Evolutionary conservation across 2,797 vertebrate genomes (phyloP).

Genomic region (Karalla daura): DNA sequence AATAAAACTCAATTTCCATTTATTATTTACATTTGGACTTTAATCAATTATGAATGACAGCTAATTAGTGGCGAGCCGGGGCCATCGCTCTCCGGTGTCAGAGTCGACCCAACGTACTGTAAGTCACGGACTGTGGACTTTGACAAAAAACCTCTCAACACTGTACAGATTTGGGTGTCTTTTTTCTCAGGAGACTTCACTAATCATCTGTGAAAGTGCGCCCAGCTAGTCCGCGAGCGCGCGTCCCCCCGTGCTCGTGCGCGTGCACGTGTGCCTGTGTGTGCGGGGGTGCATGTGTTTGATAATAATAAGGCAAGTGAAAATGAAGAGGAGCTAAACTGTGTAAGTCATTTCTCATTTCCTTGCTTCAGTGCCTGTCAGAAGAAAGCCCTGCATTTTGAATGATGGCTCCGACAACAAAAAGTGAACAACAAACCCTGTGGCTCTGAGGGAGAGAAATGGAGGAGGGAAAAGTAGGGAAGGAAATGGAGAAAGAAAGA

Average conservation of each 20-base stretch:
- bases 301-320: slow-evolving; percentile 77
- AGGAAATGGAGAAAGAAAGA: not conserved
- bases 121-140: slow-evolving; percentile 59
- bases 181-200: slow-evolving; percentile 68
- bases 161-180: slow-evolving; percentile 70
- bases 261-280: not conserved
- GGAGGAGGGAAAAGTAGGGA: slow-evolving; percentile 16
- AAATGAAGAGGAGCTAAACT: slow-evolving; percentile 83
- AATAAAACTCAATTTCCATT: slow-evolving; percentile 76
- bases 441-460: slow-evolving; percentile 59
- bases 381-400: slow-evolving; percentile 76
- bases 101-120: slow-evolving; percentile 54
- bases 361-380: slow-evolving; percentile 75
- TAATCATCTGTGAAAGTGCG: slow-evolving; percentile 73
- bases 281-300: slow-evolving; percentile 28
- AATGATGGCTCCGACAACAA: slow-evolving; percentile 79
- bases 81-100: slow-evolving; percentile 71
- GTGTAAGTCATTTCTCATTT: slow-evolving; percentile 84
- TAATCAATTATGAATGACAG: slow-evolving; percentile 83
- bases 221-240: not conserved
- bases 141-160: slow-evolving; percentile 69
- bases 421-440: slow-evolving; percentile 79
- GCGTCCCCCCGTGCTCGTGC: not conserved
- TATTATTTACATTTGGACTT: slow-evolving; percentile 77
- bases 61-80: slow-evolving; percentile 73